Evolutionary conservation across 2,888 invertebrate genomes (phyloP), one percentile per base, ranked within the genome.

Genomic region (Crossocerus cetratus): DNA sequence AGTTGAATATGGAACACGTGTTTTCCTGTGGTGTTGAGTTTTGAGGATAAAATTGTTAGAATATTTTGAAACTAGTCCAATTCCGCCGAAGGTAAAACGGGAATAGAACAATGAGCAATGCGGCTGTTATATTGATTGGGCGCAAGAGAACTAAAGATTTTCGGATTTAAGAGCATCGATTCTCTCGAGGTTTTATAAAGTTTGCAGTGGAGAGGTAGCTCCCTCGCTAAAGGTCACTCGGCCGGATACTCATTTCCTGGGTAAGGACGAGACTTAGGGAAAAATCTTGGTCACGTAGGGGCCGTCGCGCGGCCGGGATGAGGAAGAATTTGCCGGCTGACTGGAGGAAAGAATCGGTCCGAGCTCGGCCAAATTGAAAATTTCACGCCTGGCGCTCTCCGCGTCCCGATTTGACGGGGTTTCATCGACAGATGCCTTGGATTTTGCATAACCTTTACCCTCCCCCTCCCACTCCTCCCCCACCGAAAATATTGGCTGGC

Each of bases 391-490:
- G 77, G 77, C 79, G 74, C 82, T 73, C 61, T 61, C 66, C 61
- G 55, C 70, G 69, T 64, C 69, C 54, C 65, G 72, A 75, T 71
- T 68, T 72, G 71, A 74, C 69, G 70, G 72, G 70, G 72, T 80
- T 74, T 77, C 74, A 76, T 82, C 82, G 77, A 77, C 81, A 81
- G 81, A 81, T 81, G 79, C 81, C 75, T 65, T 69, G 77, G 68
- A 81, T 81, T 81, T 81, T 81, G 81, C 81, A 81, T 81, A 81
- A 77, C 79, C 77, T 75, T 66, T 70, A n/a, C 73, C 58, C 64
- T 61, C 53, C 72, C n/a, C n/a, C n/a, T n/a, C n/a, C n/a, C n/a
- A n/a, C n/a, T n/a, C n/a, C 65, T 16, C 57, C 71, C 57, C 71
- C 71, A 65, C 62, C 60, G 64, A 74, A 74, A 81, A 76, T 78